Evolutionary conservation across 2,113 vertebrate species (phyloP).

Genomic region (Okapia johnstoni): DNA sequence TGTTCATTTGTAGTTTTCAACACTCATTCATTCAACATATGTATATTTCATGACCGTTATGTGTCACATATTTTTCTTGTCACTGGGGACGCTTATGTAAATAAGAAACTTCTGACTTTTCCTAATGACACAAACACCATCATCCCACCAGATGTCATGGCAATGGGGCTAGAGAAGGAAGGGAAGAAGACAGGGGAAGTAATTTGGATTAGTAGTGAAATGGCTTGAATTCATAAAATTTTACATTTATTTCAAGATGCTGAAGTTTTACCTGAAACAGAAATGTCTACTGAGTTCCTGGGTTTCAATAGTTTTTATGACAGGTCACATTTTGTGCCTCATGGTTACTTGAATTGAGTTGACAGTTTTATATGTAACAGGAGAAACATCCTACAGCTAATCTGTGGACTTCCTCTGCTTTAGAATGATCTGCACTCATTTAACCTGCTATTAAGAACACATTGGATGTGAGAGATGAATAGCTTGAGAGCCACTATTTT

Average conservation of each 20-base stretch:
- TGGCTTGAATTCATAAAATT: constrained; percentile 34
- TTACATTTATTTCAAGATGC: constrained; percentile 64
- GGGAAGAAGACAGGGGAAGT: not conserved
- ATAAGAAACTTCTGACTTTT: not conserved
- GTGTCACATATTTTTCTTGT: not conserved
- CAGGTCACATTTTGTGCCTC: constrained; percentile 50
- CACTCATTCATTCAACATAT: not conserved
- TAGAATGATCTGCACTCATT: not conserved
- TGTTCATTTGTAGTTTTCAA: not conserved
- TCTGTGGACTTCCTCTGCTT: not conserved
- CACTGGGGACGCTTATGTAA: not conserved
- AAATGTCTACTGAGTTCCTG: constrained; percentile 59
- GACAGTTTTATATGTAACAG: constrained; percentile 36
- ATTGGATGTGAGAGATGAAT: not conserved
- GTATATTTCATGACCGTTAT: not conserved
- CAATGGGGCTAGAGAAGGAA: not conserved
- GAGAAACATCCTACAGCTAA: not conserved
- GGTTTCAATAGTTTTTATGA: constrained; percentile 57
- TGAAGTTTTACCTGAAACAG: constrained; percentile 60
- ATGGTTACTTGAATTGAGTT: constrained; percentile 63
- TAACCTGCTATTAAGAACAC: not conserved
- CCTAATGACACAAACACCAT: not conserved
- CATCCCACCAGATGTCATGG: not conserved
- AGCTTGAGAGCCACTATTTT: not conserved
- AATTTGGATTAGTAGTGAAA: not conserved